Percentiles rank a stretch among this genome's conserved stretches.
Conservation (phyloP, 1,140 invertebrate species). For the Cotesia chilonis region DNA sequence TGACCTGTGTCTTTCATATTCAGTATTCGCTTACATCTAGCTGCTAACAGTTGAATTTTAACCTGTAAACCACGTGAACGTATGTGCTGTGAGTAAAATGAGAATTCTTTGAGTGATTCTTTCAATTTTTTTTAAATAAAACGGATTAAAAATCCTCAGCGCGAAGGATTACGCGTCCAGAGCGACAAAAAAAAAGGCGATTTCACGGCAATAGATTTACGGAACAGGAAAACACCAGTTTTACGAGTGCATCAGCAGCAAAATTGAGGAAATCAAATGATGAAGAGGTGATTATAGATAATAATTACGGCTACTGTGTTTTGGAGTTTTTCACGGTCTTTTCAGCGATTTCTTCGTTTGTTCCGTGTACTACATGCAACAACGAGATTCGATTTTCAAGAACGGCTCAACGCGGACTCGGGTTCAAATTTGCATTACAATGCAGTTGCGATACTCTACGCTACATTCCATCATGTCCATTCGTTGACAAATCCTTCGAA, state of each 20-base stretch:
- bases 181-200: constrained; percentile 15
- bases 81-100: constrained; percentile 6
- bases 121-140: constrained; percentile 3
- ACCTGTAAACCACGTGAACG: not conserved
- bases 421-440: constrained; percentile 40
- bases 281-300: constrained; percentile 19
- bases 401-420: constrained; percentile 29
- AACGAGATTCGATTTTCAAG: not conserved
- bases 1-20: too few species aligned
- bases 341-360: not conserved
- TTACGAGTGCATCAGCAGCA: constrained; percentile 19
- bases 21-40: not conserved
- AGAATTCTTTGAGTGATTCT: not conserved
- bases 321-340: constrained; percentile 21
- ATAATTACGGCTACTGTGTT: constrained; percentile 20
- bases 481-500: too few species aligned
- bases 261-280: constrained; percentile 10
- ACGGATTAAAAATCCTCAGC: constrained; percentile 4
- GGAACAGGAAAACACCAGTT: constrained; percentile 6
- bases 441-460: constrained; percentile 14
- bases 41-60: not conserved
- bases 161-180: not conserved
- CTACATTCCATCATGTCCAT: too few species aligned
- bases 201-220: constrained; percentile 8
- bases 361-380: constrained; percentile 1